Evolutionary conservation across 2,888 invertebrate genomes (phyloP).

Genomic region (Ophioninae sp.): DNA sequence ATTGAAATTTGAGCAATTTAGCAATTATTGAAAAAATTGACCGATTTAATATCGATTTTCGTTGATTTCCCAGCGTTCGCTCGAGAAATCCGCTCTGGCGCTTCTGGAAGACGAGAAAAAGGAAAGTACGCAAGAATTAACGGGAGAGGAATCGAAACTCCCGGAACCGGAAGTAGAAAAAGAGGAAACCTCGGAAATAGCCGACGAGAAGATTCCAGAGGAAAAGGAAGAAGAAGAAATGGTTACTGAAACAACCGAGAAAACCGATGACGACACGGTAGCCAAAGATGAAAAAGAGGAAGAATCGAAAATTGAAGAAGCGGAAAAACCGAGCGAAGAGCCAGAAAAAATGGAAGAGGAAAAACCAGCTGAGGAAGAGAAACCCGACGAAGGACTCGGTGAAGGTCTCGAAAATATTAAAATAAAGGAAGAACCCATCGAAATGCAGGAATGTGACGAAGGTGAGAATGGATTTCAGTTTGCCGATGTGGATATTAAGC

Average conservation of each 20-base stretch:
- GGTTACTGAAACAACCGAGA: conserved; percentile 59
- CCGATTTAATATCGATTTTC: conserved; percentile 50
- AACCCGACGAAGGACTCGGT: conserved; percentile 40
- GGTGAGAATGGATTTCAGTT: conserved; percentile 69
- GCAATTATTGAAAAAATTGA: background rate
- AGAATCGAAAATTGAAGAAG: conserved; percentile 57
- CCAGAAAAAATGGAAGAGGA: conserved; percentile 87
- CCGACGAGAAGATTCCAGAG: conserved; percentile 55
- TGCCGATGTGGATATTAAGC: conserved; percentile 71
- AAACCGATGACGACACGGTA: conserved; percentile 9
- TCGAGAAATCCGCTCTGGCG: conserved; percentile 74
- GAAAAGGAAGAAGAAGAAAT: conserved; percentile 42
- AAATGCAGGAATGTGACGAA: conserved; percentile 58
- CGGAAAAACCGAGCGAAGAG: conserved; percentile 81
- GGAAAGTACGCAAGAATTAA: conserved; percentile 72
- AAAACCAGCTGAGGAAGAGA: conserved; percentile 83
- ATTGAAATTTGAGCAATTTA: conserved; percentile 32
- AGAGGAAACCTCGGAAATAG: conserved; percentile 77
- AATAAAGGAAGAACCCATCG: conserved; percentile 87
- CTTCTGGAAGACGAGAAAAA: conserved; percentile 74
- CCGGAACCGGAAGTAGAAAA: conserved; percentile 46
- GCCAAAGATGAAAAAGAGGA: conserved; percentile 55
- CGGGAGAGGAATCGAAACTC: conserved; percentile 65
- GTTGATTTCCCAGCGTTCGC: conserved; percentile 71
- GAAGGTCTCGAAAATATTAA: conserved; percentile 81